Base-by-base conservation (phyloP, 2,888 invertebrate species). In the Pegoplata infirma region DNA sequence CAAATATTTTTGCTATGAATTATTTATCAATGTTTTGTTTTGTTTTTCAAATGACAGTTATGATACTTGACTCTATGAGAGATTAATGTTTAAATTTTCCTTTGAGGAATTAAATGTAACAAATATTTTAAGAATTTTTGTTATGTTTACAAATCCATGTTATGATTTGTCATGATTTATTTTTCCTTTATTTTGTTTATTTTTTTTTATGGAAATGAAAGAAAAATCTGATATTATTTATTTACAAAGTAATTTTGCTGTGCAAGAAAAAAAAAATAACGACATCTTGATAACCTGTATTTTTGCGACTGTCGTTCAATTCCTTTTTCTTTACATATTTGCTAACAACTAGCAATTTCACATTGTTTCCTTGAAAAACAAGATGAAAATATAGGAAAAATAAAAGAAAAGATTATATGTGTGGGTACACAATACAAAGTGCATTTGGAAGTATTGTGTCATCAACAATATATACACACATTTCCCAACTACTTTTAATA, bases 401-500 rank as follows among this genome's bases (percentile, higher is more conserved):
- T 1, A 25, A 32, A 55, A 55, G 46, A 72, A 28, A 53, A 63
- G 6, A 55, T 55, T 55, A 63, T 40, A 40, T 5, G n/a, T 5
- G 3, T 5, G 5, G 6, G 6, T 25, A 46, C 53, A 47, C 23
- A 36, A 72, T 53, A 61, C 17, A 55, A 72, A 63, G 36, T 63
- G 63, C 32, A 63, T 56, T 61, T 47, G 63, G 32, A 55, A 21
- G 61, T 53, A 53, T 61, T 71, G 61, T 61, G 61, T 61, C 61
- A 58, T 19, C 14, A 55, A 40, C 17, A 63, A 28, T 8, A n/a
- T n/a, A n/a, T n/a, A 47, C 25, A 21, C 14, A n/a, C n/a, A n/a
- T n/a, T n/a, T n/a, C n/a, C n/a, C n/a, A n/a, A n/a, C n/a, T n/a
- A n/a, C n/a, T n/a, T n/a, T n/a, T n/a, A n/a, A n/a, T n/a, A n/a